Conservation (phyloP, 2,113 vertebrate genomes). For the Pseudolaguvia tuberculata region DNA sequence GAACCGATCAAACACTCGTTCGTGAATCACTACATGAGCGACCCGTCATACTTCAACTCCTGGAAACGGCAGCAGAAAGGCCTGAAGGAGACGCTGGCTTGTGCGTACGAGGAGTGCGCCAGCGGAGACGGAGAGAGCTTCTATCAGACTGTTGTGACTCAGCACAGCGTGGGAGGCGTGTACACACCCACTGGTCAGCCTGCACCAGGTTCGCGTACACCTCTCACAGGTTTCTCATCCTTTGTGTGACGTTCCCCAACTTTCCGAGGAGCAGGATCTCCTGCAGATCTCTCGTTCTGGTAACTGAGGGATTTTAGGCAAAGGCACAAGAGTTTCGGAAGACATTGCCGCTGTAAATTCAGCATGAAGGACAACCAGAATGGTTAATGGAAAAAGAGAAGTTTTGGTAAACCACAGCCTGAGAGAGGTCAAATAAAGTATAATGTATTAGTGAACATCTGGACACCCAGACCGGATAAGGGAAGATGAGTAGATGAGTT, state of each 20-base stretch:
- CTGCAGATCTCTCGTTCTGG: conserved; percentile 21
- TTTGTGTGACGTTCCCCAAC: conserved; percentile 77
- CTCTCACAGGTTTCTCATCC: conserved; percentile 93
- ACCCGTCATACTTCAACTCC: conserved; percentile 92
- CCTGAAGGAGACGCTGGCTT: conserved; percentile 69
- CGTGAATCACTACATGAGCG: conserved; percentile 98
- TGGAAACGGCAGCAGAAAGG: conserved; percentile 91
- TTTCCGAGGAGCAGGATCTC: conserved; percentile 15
- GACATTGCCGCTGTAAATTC: conserved; percentile 41
- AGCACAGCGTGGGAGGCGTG: conserved; percentile 88
- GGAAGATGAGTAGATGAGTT: conserved; percentile 22
- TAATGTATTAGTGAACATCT: conserved; percentile 23
- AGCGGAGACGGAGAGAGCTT: conserved; percentile 74
- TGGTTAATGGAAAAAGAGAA: conserved; percentile 5
- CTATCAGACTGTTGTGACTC: conserved; percentile 90
- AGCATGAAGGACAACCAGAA: conserved; percentile 28
- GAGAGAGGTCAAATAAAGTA: conserved; percentile 15
- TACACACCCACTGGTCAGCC: conserved; percentile 84
- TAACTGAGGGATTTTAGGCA: conserved; percentile 5
- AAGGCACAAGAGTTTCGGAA: conserved; percentile 33
- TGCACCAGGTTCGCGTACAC: conserved; percentile 80
- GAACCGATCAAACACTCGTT: conserved; percentile 91
- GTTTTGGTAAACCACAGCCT: conserved; percentile 3
- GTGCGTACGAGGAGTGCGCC: conserved; percentile 81
- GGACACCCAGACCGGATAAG: conserved; percentile 16